Percentiles rank a stretch among this genome's conserved stretches.
Conservation (phyloP, 53 echinoderm and acorn worm genomes). For the Echinarachnius parma region DNA sequence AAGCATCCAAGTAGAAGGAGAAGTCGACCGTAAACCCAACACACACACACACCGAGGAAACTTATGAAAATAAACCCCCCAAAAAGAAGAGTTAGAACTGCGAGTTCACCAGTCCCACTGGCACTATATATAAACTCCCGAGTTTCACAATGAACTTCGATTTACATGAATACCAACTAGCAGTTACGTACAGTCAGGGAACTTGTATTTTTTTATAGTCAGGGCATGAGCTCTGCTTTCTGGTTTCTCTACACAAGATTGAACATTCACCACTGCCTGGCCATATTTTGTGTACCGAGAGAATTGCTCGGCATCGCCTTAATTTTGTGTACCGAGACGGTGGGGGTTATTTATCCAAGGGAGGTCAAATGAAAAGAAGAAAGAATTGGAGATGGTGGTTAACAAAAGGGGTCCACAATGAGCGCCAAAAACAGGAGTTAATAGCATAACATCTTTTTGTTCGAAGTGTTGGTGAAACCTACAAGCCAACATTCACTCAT, state of each 20-base stretch:
- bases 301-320: neutral
- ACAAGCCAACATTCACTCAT: too few species aligned
- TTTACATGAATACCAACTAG: too few species aligned
- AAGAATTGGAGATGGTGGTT: slow-evolving; percentile 26
- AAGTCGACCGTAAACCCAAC: slow-evolving; percentile 32
- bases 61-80: slow-evolving; percentile 9
- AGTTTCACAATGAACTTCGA: too few species aligned
- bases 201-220: too few species aligned
- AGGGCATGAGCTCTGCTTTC: too few species aligned
- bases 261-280: slow-evolving; percentile 8
- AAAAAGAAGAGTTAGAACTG: too few species aligned
- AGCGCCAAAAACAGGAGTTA: slow-evolving; percentile 13
- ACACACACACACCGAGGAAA: slow-evolving; percentile 7
- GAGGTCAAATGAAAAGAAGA: slow-evolving; percentile 23
- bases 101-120: too few species aligned
- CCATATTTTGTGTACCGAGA: slow-evolving; percentile 8
- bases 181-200: too few species aligned
- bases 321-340: slow-evolving; percentile 28
- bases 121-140: too few species aligned
- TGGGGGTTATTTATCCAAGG: slow-evolving; percentile 42
- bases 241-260: slow-evolving; percentile 15
- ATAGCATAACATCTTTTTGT: slow-evolving; percentile 50
- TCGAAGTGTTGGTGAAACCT: slow-evolving; percentile 23
- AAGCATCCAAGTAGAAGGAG: slow-evolving; percentile 20
- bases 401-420: slow-evolving; percentile 19